Conservation (phyloP, 2,888 invertebrate genomes). For the Teleogryllus oceanicus region DNA sequence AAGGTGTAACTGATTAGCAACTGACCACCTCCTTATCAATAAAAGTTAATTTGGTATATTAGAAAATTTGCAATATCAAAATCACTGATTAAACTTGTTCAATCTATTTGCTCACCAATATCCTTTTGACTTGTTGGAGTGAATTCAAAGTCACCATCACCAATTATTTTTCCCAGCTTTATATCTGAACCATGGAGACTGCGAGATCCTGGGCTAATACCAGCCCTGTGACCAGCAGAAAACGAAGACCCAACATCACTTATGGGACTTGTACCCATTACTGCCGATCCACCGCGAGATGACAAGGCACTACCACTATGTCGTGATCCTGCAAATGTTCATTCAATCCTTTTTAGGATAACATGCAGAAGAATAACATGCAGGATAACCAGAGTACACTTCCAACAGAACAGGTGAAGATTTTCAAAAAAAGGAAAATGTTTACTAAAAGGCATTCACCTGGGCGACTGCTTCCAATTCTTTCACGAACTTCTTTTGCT, state of each 20-base stretch:
- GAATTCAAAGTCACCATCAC: no score
- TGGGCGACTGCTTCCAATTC: conserved; percentile 57
- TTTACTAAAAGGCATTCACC: conserved; percentile 43
- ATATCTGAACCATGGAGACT: neutral
- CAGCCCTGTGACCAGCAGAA: neutral
- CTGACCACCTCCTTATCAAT: no score
- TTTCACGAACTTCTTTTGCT: conserved; percentile 53
- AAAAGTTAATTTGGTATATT: no score
- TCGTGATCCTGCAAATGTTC: conserved; percentile 42
- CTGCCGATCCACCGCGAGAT: conserved; percentile 50
- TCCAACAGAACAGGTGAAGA: neutral
- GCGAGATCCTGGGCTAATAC: neutral
- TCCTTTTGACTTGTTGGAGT: neutral
- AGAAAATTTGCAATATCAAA: no score
- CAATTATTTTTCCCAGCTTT: neutral
- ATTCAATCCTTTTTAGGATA: no score
- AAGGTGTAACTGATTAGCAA: no score
- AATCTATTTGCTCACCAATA: neutral
- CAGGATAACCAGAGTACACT: conserved; percentile 26
- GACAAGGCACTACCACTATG: conserved; percentile 57
- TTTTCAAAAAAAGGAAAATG: conserved; percentile 26
- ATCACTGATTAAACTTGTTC: no score
- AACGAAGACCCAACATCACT: neutral
- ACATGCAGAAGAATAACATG: neutral
- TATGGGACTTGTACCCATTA: neutral